Percentiles rank a stretch among this genome's conserved stretches.
Evolutionary conservation across 2,797 vertebrate genomes (phyloP).

Genomic region (Pseudotriccus pelzelni): DNA sequence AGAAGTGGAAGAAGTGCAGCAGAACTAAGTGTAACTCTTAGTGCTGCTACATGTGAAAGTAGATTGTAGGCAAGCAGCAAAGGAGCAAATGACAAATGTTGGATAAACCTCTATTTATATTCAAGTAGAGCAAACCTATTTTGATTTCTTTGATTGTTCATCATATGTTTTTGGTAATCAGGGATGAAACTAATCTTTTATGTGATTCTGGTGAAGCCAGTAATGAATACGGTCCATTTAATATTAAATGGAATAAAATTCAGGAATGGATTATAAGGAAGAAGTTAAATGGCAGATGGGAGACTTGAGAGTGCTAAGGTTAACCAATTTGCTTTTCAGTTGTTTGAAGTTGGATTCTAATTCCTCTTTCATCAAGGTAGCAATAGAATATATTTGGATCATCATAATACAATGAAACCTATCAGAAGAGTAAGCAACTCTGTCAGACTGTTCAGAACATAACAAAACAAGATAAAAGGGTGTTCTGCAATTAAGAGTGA

Average conservation of each 20-base stretch:
- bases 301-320: background rate
- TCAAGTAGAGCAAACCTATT: background rate
- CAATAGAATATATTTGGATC: background rate
- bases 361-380: background rate
- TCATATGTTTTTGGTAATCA: background rate
- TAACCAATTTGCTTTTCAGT: slow-evolving; percentile 1
- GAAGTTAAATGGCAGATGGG: background rate
- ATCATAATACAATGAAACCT: background rate
- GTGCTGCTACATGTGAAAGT: background rate
- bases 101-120: background rate
- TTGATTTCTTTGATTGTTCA: background rate
- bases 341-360: background rate
- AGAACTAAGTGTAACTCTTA: background rate
- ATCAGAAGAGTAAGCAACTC: background rate
- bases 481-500: background rate
- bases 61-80: background rate
- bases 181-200: background rate
- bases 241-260: background rate
- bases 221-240: background rate
- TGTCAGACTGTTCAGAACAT: background rate
- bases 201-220: background rate
- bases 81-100: background rate
- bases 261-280: background rate
- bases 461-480: background rate
- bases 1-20: background rate